phyloP scores from a whole-genome alignment of 1,140 invertebrate species.

The Bombyx mori region ASM3026992v2 NC_085119.1:12326001-12326500 shows the following conservation, averaged over 20 bases:
- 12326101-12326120: slow-evolving; percentile 90
- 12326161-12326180: slow-evolving; percentile 76
- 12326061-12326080: slow-evolving; percentile 84
- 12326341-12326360: too few relatives aligned
- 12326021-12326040: neutral
- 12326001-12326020: neutral
- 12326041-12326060: neutral
- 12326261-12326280: slow-evolving; percentile 97
- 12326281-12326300: slow-evolving; percentile 30
- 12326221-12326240: slow-evolving; percentile 94
- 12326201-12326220: slow-evolving; percentile 88
- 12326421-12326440: too few relatives aligned
- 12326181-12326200: slow-evolving; percentile 87
- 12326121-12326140: slow-evolving; percentile 92
- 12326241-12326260: slow-evolving; percentile 96
- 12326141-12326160: slow-evolving; percentile 84
- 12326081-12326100: slow-evolving; percentile 94
- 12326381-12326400: too few relatives aligned
- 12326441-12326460: too few relatives aligned
- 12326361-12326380: too few relatives aligned
- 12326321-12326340: too few relatives aligned
- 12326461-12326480: too few relatives aligned
- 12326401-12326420: too few relatives aligned
- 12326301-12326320: too few relatives aligned
- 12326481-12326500: too few relatives aligned